Conservation (phyloP, 2,113 vertebrate genomes). For the Salvelinus namaycush region DNA sequence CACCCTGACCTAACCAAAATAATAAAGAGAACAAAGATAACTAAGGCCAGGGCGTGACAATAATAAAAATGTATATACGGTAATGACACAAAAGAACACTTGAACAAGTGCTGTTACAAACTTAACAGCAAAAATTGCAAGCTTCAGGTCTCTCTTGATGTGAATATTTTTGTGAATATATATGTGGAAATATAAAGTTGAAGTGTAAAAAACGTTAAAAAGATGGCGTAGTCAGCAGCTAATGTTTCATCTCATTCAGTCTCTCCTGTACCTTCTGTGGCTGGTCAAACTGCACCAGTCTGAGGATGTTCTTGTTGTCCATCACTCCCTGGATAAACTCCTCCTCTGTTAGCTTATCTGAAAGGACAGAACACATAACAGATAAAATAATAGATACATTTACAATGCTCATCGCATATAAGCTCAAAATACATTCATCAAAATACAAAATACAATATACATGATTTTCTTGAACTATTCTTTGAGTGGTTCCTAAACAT, state of each 20-base stretch:
- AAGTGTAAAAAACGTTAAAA: no score
- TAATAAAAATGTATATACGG: neutral
- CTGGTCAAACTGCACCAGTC: conserved; percentile 70
- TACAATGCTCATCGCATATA: no score
- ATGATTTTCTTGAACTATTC: no score
- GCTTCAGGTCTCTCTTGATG: no score
- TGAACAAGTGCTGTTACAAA: neutral
- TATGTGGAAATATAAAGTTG: no score
- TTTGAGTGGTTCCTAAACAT: no score
- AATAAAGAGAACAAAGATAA: no score
- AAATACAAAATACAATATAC: neutral
- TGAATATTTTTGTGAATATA: no score
- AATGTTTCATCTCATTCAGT: conserved; percentile 61
- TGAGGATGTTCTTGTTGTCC: conserved; percentile 69
- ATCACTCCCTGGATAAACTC: conserved; percentile 71
- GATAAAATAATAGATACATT: neutral
- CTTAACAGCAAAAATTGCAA: no score
- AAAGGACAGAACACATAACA: neutral
- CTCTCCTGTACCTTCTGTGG: conserved; percentile 70
- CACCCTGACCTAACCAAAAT: no score
- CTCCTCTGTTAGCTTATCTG: conserved; percentile 71
- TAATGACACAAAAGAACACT: neutral
- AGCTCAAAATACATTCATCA: neutral
- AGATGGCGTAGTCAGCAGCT: neutral
- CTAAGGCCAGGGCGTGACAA: no score